phyloP scores from a whole-genome alignment of 2,888 invertebrate genomes.

The Leucoma salicis region DNA sequence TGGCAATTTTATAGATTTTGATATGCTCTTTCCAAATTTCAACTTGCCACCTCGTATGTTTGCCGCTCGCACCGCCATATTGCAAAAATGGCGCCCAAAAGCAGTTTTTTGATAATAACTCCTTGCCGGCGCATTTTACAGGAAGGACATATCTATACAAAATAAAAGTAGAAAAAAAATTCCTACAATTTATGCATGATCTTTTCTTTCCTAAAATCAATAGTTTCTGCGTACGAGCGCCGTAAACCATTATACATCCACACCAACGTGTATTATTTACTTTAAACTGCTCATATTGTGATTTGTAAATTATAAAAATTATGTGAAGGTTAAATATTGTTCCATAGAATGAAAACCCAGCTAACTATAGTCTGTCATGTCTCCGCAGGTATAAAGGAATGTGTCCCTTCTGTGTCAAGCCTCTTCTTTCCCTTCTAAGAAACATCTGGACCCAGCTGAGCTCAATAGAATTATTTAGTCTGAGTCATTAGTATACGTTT shows the following conservation, averaged over 20 bases:
- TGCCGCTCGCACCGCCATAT: too few relatives aligned
- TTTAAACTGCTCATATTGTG: slow-evolving; percentile 4
- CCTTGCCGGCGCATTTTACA: too few relatives aligned
- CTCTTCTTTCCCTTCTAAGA: not conserved
- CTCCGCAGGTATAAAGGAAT: not conserved
- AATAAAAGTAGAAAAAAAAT: not conserved
- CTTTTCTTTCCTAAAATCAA: slow-evolving; percentile 1
- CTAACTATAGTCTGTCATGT: not conserved
- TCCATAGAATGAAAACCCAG: slow-evolving; percentile 2
- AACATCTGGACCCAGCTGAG: too few relatives aligned
- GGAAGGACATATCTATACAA: too few relatives aligned
- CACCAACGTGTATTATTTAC: slow-evolving; percentile 3
- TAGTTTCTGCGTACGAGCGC: slow-evolving; percentile 3
- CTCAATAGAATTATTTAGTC: too few relatives aligned
- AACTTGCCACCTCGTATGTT: too few relatives aligned
- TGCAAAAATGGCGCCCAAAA: too few relatives aligned
- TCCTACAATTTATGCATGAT: not conserved
- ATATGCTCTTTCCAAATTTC: too few relatives aligned
- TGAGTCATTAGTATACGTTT: too few relatives aligned
- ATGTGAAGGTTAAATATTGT: slow-evolving; percentile 2
- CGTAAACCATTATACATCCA: slow-evolving; percentile 3
- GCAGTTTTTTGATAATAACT: too few relatives aligned
- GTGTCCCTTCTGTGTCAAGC: slow-evolving; percentile 1
- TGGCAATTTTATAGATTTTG: too few relatives aligned
- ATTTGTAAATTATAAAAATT: slow-evolving; percentile 2